Evolutionary conservation across 2,797 vertebrate genomes (phyloP).

Genomic region (Tokudaia muenninki): DNA sequence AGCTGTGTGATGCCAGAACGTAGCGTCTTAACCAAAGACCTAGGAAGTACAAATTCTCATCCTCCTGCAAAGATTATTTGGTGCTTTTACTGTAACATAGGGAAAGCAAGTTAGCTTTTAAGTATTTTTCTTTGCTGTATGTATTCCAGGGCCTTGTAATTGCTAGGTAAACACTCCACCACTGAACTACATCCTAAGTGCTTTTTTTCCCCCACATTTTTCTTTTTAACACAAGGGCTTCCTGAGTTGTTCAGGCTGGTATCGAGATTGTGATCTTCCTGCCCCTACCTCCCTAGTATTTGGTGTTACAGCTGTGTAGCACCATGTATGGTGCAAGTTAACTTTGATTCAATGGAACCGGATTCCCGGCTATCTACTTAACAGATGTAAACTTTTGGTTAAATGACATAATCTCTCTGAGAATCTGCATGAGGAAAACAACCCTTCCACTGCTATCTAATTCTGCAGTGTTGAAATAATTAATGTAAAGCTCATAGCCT

Average conservation of each 20-base stretch:
- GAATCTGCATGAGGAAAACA: constrained; percentile 6
- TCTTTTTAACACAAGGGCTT: not conserved
- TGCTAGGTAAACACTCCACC: not conserved
- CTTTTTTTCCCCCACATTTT: not conserved
- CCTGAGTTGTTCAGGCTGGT: not conserved
- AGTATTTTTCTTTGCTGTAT: not conserved
- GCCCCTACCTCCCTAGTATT: not conserved
- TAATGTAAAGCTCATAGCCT: not conserved
- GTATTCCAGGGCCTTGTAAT: not conserved
- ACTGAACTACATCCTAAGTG: not conserved
- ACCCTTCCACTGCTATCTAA: not conserved
- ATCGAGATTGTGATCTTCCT: not conserved
- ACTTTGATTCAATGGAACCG: constrained; percentile 25
- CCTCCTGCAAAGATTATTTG: constrained; percentile 12
- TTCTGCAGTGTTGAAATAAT: constrained; percentile 18
- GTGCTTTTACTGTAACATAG: not conserved
- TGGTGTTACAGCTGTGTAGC: not conserved
- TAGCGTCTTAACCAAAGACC: not conserved
- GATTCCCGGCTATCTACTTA: constrained; percentile 36
- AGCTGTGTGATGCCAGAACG: not conserved
- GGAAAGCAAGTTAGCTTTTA: constrained; percentile 26
- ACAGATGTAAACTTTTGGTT: constrained; percentile 44
- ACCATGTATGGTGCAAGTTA: not conserved
- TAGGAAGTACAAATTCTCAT: not conserved
- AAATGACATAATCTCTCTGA: constrained; percentile 45